Evolutionary conservation across 1,140 invertebrate species (phyloP), one percentile per base, ranked within the genome.

Genomic region (Camponotus pennsylvanicus): DNA sequence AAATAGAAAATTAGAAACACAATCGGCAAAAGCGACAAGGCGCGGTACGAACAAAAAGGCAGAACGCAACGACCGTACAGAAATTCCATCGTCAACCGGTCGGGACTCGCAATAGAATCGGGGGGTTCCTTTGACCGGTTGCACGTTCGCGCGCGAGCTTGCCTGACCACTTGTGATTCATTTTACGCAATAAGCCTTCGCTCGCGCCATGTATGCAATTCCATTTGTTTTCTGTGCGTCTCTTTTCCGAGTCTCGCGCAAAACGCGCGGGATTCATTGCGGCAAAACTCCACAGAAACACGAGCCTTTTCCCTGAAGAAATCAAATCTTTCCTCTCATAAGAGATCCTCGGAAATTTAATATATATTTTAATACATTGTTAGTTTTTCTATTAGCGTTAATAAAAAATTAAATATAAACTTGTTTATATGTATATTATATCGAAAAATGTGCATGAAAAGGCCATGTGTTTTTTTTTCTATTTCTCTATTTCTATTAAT

Each of bases 121-220:
- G 69, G 52, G 85, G 80, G 85, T 88, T 80, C 55, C 86, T 83
- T 73, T 63, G 59, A 86, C 88, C 70, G 82, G 63, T 80, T 86
- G 85, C 91, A 87, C 85, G 88, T 90, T 91, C 89, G 87, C 89
- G 90, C 89, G 90, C 89, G 89, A 91, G 90, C 90, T 75, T 86
- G 90, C 87, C 89, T 90, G 90, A 91, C 90, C 90, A 90, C 90
- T 91, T 90, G 90, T 89, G 90, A 91, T 91, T 91, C 91, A 91
- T 90, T 92, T 92, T 92, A 92, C 89, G 91, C 91, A 92, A 92
- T 90, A 89, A 91, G 85, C 91, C 88, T 86, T 89, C 71, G 83
- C 86, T 67, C 86, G 88, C 79, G 88, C 82, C 84, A 88, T 88
- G 69, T 83, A 90, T 89, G 87, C 88, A 90, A 91, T 88, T 86